Evolutionary conservation across 2,113 vertebrate genomes (phyloP), one percentile per base, ranked within the genome.

Genomic region (Halcyon malimbica): DNA sequence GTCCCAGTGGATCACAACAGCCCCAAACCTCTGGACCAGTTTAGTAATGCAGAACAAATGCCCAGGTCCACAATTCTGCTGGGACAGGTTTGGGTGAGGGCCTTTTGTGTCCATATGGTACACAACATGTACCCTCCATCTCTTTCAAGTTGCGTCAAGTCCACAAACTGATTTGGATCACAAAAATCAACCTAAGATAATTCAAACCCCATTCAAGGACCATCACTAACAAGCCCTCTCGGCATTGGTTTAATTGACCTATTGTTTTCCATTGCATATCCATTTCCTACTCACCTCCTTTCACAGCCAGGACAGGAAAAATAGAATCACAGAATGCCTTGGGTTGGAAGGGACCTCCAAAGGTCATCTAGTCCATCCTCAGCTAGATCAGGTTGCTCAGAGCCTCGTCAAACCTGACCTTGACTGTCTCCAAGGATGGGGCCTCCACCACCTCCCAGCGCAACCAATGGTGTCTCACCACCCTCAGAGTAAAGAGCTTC

Each of bases 31-130:
- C 35, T 1, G 0, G 56, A 21, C 14, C 14, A 42, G 11, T 24
- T 51, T 35, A 41, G 57, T 31, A 64, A 64, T 10, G 20, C 39
- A 76, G 31, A 77, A 63, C 17, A 26, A 2, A 31, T 2, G 11
- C n/a, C 31, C 19, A 60, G 29, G 21, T 48, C n/a, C 26, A 33
- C 56, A 62, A 10, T 44, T 39, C 53, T 35, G 5, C n/a, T 68
- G 26, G 13, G 35, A 18, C 6, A 18, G 31, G 20, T 63, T 25
- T 48, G 6, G 6, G 17, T 26, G 24, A 70, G 11, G 31, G 11
- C 1, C n/a, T 54, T 63, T 54, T 56, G 5, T 14, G 15, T 16
- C 31, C 26, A 63, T 15, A 9, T 0, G 0, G 18, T 73, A 67
- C 15, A 75, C 6, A 84, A 23, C 50, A 50, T 26, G 12, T 17